Evolutionary conservation across 2,797 vertebrate genomes (phyloP).

Genomic region (Arrhamphus sclerolepis): DNA sequence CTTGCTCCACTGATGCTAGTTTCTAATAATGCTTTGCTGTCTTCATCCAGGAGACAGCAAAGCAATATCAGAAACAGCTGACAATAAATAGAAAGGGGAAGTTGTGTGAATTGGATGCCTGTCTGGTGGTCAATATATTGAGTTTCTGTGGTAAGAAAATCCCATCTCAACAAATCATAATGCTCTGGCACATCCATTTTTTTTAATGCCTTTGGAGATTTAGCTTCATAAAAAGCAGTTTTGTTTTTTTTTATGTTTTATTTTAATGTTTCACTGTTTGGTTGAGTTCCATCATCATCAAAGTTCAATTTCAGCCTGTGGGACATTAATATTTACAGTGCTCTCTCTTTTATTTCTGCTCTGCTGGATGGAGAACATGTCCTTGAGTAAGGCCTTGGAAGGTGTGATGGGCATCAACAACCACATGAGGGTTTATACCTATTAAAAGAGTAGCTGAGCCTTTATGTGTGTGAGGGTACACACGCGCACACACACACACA

Average conservation of each 20-base stretch:
- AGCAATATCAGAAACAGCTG: constrained; percentile 28
- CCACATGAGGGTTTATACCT: constrained; percentile 40
- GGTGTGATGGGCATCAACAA: constrained; percentile 35
- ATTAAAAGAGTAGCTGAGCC: constrained; percentile 57
- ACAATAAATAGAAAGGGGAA: constrained; percentile 12
- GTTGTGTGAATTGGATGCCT: constrained; percentile 14
- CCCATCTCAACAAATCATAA: constrained; percentile 2
- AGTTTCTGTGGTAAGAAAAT: neutral
- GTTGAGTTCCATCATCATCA: constrained; percentile 14
- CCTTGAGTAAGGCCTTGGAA: constrained; percentile 42
- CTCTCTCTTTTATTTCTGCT: constrained; percentile 4
- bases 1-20: no score
- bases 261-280: neutral
- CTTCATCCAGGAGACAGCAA: neutral
- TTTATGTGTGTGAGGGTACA: constrained; percentile 15
- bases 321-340: constrained; percentile 20
- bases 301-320: constrained; percentile 4
- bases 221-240: no score
- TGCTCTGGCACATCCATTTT: neutral
- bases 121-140: constrained; percentile 18
- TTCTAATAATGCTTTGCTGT: no score
- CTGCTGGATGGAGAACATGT: constrained; percentile 8
- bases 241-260: no score
- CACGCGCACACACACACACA: constrained; percentile 7
- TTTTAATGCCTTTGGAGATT: neutral